Evolutionary conservation across 2,797 vertebrate species (phyloP), one percentile per base, ranked within the genome.

Genomic region (Enteromius anoplus): DNA sequence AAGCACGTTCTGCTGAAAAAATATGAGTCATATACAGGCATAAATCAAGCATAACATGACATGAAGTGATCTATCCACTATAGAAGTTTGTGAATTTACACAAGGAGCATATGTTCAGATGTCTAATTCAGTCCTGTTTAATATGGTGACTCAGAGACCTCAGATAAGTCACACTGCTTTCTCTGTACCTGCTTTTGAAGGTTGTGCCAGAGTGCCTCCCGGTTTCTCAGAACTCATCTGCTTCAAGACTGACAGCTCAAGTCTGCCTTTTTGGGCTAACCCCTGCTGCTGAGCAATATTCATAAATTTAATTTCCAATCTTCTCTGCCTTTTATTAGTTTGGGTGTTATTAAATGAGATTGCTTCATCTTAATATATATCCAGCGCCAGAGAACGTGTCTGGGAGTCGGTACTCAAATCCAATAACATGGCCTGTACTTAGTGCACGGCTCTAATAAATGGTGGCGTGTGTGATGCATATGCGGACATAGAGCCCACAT

Each of bases 341-440:
- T 98, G 95, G 96, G 93, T 98, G 96, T 99, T 99, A 99, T 99
- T 99, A 99, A 99, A 99, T 97, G 97, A 98, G 97, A 97, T 97
- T 98, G 96, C 97, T 98, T 98, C 97, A 97, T 96, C 96, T 97
- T 98, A 97, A 97, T 98, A 98, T 97, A 98, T 97, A 97, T 98
- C 93, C 95, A 91, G 94, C 94, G 92, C 95, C 95, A 93, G 94
- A 91, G 94, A 92, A 96, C 94, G 95, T 96, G 96, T 95, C 97
- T 97, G 94, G 93, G 89, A 97, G 96, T 96, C 97, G 96, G 97
- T 99, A 97, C 98, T 99, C 96, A 99, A 98, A 99, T 99, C 97
- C 97, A 99, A 99, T 99, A 98, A 98, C 97, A 98, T 96, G 97
- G 94, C 96, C 97, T 96, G 96, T 97, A 97, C 97, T 98, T 95